Evolutionary conservation across 2,113 vertebrate genomes (phyloP), one percentile per base, ranked within the genome.

Genomic region (Anoplopoma fimbria): DNA sequence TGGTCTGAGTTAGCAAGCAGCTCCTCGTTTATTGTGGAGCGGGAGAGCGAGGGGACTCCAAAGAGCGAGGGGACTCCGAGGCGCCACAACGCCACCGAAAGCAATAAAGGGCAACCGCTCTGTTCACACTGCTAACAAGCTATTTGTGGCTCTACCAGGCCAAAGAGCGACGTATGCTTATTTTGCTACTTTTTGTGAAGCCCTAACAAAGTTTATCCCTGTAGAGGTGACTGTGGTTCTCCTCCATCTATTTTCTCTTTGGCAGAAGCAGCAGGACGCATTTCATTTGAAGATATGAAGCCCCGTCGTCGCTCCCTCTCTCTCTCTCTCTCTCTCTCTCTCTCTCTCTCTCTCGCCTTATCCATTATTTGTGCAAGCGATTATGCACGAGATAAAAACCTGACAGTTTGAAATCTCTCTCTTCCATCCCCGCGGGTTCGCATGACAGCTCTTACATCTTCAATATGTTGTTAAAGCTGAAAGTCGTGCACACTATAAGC

Each of bases 1-100:
- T 92, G 92, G 81, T 60, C 77, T 13, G 94, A 74, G 88, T 93
- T 82, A 81, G 84, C 86, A 92, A 93, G 86, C 88, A 89, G 91
- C 86, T 86, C 82, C 83, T 49, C 69, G 33, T 86, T 93, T 86
- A 92, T 85, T 82, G 90, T 64, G 51, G 74, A 57, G 74, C 36
- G 17, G 84, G 21, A 63, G 65, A 63, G 65, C 38, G 9, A 17
- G 42, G 6, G 75, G n/a, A n/a, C n/a, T n/a, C n/a, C n/a, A 60
- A 72, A 45, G 14, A 80, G 23, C 62, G 67, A 68, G 63, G 36
- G 38, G 86, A 81, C 88, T 82, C 90, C 69, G 58, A 91, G 86
- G 81, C 85, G 71, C 67, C 84, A 82, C 78, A 79, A 87, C 77
- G 67, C 67, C 76, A 68, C 49, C 21, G 60, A 68, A n/a, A 79